These are phyloP conservation scores for Pungitius pungitius DNA, from an alignment of 2,113 vertebrate genomes.

Conservation along the genomic window DNA sequence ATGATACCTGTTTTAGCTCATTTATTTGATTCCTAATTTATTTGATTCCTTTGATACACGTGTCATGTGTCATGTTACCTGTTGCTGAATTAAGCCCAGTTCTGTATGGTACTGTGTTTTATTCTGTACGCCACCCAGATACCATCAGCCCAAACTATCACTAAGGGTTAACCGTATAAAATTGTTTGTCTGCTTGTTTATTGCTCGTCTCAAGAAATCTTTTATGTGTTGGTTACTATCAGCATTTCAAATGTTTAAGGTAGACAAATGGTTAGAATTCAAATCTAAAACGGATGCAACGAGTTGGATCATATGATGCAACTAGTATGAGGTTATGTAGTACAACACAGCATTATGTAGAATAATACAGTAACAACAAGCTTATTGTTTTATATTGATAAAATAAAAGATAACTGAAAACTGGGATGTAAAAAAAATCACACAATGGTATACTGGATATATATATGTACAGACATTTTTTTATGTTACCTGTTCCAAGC, in stretches of 20 bases:
- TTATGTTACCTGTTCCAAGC: conserved; percentile 76
- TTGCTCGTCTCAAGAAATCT: conserved; percentile 7
- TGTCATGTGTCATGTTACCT: background rate
- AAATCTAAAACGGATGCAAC: background rate
- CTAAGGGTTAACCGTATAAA: background rate
- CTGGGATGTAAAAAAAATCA: background rate
- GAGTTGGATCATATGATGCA: background rate
- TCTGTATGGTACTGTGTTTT: background rate
- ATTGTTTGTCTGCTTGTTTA: conserved; percentile 1
- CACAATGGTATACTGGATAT: conserved; percentile 10
- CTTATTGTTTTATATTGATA: background rate
- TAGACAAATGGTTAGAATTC: background rate
- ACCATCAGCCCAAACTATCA: background rate
- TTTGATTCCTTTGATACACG: background rate
- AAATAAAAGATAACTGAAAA: background rate
- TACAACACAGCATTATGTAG: background rate
- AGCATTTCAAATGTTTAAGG: background rate
- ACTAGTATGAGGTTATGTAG: background rate
- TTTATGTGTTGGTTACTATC: background rate
- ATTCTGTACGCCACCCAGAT: background rate
- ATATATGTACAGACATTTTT: conserved; percentile 5
- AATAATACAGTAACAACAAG: conserved; percentile 1
- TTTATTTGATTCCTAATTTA: background rate
- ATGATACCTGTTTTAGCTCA: background rate
- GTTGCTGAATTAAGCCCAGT: background rate